These are phyloP conservation scores for Cepaea hortensis DNA, from an alignment of 2,888 invertebrate genomes.

Conservation along the genomic window DNA sequence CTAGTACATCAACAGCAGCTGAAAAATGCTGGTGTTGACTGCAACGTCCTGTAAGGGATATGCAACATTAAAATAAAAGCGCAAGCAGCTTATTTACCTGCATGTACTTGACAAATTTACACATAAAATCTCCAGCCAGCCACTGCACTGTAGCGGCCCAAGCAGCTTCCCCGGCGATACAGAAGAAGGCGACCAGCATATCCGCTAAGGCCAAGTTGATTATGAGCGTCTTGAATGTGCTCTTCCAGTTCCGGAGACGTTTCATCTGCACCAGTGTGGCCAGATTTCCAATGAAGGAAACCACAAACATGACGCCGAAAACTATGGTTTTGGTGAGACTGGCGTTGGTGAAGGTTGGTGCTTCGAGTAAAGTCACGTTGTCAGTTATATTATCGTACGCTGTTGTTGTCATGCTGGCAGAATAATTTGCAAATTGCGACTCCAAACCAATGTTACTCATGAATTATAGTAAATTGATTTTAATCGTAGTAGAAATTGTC, in stretches of 20 bases:
- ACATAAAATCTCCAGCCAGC: constrained; percentile 86
- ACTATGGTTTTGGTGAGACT: constrained; percentile 83
- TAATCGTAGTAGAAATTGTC: too few relatives aligned
- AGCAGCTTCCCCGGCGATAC: constrained; percentile 87
- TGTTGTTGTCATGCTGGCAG: neutral
- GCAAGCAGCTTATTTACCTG: constrained; percentile 76
- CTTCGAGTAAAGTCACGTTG: constrained; percentile 16
- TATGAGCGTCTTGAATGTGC: constrained; percentile 83
- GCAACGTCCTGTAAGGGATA: too few relatives aligned
- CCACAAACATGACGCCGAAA: constrained; percentile 83
- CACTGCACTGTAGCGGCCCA: constrained; percentile 89
- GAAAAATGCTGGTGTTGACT: too few relatives aligned
- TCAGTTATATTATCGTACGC: neutral
- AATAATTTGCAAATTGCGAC: neutral
- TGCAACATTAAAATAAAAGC: too few relatives aligned
- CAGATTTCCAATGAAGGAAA: constrained; percentile 85
- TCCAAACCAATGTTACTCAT: too few relatives aligned
- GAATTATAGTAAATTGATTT: too few relatives aligned
- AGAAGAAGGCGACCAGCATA: constrained; percentile 87
- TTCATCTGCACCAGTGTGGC: constrained; percentile 87
- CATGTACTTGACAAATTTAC: constrained; percentile 87
- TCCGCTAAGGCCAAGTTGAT: constrained; percentile 90
- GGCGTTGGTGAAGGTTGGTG: constrained; percentile 69
- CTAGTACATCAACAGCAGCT: too few relatives aligned
- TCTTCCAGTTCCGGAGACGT: constrained; percentile 78